Percentiles rank a stretch among this genome's conserved stretches.
Evolutionary conservation across 2,797 vertebrate genomes (phyloP).

Genomic region (Pitangus sulphuratus): DNA sequence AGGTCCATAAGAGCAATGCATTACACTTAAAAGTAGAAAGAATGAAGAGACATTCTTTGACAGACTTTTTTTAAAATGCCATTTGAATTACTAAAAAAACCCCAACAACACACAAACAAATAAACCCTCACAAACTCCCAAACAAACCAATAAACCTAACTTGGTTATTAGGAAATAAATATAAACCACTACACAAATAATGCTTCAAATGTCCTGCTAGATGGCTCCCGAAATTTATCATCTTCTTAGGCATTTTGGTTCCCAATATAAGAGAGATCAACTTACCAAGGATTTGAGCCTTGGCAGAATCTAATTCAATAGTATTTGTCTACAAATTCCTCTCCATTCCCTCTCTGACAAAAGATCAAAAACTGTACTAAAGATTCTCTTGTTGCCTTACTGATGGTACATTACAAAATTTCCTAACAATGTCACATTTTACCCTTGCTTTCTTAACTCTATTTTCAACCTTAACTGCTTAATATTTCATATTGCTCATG

Average conservation of each 20-base stretch:
- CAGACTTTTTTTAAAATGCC: neutral
- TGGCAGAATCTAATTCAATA: neutral
- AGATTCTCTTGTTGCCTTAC: neutral
- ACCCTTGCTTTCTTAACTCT: neutral
- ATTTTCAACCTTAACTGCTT: neutral
- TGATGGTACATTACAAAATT: neutral
- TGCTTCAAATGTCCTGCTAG: neutral
- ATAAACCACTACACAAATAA: neutral
- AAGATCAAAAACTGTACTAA: neutral
- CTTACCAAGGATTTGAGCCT: neutral
- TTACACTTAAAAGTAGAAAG: neutral
- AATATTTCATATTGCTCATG: neutral
- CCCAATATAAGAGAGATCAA: neutral
- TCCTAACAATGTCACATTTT: neutral
- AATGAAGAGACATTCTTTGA: neutral
- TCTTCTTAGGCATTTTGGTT: neutral
- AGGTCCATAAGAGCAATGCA: neutral
- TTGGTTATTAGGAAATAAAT: neutral
- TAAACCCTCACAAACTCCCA: neutral
- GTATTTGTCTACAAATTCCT: neutral
- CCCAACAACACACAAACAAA: neutral
- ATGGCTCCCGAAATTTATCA: neutral
- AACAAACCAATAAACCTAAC: neutral
- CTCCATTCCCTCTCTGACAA: neutral
- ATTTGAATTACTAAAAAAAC: neutral